Base-by-base conservation (phyloP, 2,888 invertebrate species). In the Synergus gifuensis region DNA sequence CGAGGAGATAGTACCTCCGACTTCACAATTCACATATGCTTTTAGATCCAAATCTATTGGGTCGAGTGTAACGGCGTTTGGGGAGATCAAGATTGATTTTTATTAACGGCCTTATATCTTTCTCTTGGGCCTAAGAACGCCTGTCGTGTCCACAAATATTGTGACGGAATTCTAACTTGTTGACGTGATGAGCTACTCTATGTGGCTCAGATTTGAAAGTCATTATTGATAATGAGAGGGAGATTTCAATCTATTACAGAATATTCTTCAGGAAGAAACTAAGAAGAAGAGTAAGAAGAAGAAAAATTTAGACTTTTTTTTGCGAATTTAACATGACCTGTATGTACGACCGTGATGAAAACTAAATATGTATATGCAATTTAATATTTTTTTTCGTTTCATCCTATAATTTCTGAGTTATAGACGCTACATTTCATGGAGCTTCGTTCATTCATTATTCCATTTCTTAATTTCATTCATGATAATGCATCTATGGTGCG, bases 391-490 rank as follows among this genome's bases (percentile, higher is more conserved):
- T 62, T 62, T 22, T 8, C 2, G 28, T 49, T 46, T 67, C 18
- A 44, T 46, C 67, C 14, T 1, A 16, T 12, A 22, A 22, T n/a
- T 16, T 54, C 4, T 69, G 0, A 28, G 16, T 28, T 22, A 7
- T 11, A 46, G 0, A 14, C 2, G 12, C 14, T 36, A 36, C 36
- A 4, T 49, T 0, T 16, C 8, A 42, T n/a, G 4, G 7, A 14
- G n/a, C 22, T 69, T 16, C 28, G 11, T 73, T 73, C 73, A 73
- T 73, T 58, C 54, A 73, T 58, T 73, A 73, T 73, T 36, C 40
- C 73, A 54, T 54, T 73, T 58, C 49, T 54, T 54, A 73, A 73
- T 73, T 73, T 58, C 73, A 73, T 73, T 73, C 54, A 73, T 73
- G 54, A 73, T 73, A 54, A 54, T 54, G 40, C n/a, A 73, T 54